A percentile compares a stretch with the other conserved stretches of the same genome.
phyloP scores from a whole-genome alignment of 2,888 invertebrate genomes.

The Meganola albula region DNA sequence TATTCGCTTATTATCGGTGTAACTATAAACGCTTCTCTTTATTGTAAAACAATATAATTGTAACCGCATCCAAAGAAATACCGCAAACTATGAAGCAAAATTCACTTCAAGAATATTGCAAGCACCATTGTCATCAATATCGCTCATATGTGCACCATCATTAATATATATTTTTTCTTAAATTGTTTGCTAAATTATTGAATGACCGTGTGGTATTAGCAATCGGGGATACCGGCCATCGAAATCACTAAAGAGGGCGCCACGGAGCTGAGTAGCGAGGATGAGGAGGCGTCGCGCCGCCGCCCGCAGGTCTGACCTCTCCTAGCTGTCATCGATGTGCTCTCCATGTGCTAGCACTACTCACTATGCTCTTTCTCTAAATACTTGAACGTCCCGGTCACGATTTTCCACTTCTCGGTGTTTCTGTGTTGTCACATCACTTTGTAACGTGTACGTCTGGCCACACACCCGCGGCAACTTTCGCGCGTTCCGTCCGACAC shows the following conservation, averaged over 20 bases:
- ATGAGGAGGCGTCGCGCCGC: slow-evolving; percentile 70
- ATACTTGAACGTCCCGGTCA: slow-evolving; percentile 61
- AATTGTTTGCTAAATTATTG: slow-evolving; percentile 56
- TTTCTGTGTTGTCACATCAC: slow-evolving; percentile 71
- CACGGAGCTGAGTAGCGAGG: slow-evolving; percentile 85
- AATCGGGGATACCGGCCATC: slow-evolving; percentile 78
- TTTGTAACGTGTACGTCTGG: slow-evolving; percentile 61
- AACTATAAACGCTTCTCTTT: neutral
- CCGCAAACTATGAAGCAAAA: slow-evolving; percentile 18
- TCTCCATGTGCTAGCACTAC: slow-evolving; percentile 71
- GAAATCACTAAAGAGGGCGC: slow-evolving; percentile 89
- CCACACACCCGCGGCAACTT: slow-evolving; percentile 52
- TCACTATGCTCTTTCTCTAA: slow-evolving; percentile 69
- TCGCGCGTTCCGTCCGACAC: slow-evolving; percentile 42
- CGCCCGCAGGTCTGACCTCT: slow-evolving; percentile 75
- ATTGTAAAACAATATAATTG: slow-evolving; percentile 21
- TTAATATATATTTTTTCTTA: slow-evolving; percentile 42
- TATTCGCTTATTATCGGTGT: slow-evolving; percentile 29
- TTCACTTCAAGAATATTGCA: slow-evolving; percentile 19
- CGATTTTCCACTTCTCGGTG: slow-evolving; percentile 72
- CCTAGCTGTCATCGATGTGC: slow-evolving; percentile 73
- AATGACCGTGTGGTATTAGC: slow-evolving; percentile 73
- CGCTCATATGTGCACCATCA: slow-evolving; percentile 51
- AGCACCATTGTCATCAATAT: slow-evolving; percentile 40
- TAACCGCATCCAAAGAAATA: slow-evolving; percentile 24